These are phyloP conservation scores for Microchrysa polita DNA, from an alignment of 2,888 invertebrate species.

Conservation along the genomic window DNA sequence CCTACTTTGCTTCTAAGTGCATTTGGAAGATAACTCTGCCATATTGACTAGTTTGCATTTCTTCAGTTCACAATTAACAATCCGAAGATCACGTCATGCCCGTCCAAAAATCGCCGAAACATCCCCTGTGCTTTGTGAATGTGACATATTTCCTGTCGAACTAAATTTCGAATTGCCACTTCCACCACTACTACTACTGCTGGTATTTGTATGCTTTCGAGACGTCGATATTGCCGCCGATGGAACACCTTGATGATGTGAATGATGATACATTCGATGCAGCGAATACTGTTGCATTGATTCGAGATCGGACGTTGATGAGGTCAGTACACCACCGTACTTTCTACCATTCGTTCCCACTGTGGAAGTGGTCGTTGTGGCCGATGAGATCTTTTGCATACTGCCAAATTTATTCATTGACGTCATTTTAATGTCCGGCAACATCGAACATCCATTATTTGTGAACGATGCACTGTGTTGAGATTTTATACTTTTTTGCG, in stretches of 20 bases:
- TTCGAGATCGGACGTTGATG: slow-evolving; percentile 61
- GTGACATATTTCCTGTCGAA: slow-evolving; percentile 63
- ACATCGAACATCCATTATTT: slow-evolving; percentile 56
- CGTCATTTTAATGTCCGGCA: slow-evolving; percentile 64
- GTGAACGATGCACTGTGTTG: slow-evolving; percentile 48
- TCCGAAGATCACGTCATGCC: slow-evolving; percentile 66
- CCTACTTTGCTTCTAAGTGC: slow-evolving; percentile 19
- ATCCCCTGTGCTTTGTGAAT: slow-evolving; percentile 73
- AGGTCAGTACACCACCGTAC: slow-evolving; percentile 56
- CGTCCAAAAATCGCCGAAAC: slow-evolving; percentile 72
- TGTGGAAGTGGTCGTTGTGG: slow-evolving; percentile 51
- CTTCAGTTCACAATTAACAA: slow-evolving; percentile 57
- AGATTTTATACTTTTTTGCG: slow-evolving; percentile 45
- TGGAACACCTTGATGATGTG: slow-evolving; percentile 53
- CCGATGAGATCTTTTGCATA: slow-evolving; percentile 61
- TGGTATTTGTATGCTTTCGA: slow-evolving; percentile 50
- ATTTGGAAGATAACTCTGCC: slow-evolving; percentile 64
- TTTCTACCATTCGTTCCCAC: slow-evolving; percentile 1
- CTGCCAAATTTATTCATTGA: slow-evolving; percentile 60
- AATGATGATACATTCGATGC: slow-evolving; percentile 62
- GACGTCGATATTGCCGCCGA: slow-evolving; percentile 56
- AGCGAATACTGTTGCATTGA: slow-evolving; percentile 63
- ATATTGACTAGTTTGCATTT: slow-evolving; percentile 65
- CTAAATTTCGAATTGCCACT: slow-evolving; percentile 49
- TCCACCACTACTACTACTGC: slow-evolving; percentile 60